Evolutionary conservation across 2,113 vertebrate species (phyloP), one percentile per base, ranked within the genome.

Genomic region (Salvator merianae): DNA sequence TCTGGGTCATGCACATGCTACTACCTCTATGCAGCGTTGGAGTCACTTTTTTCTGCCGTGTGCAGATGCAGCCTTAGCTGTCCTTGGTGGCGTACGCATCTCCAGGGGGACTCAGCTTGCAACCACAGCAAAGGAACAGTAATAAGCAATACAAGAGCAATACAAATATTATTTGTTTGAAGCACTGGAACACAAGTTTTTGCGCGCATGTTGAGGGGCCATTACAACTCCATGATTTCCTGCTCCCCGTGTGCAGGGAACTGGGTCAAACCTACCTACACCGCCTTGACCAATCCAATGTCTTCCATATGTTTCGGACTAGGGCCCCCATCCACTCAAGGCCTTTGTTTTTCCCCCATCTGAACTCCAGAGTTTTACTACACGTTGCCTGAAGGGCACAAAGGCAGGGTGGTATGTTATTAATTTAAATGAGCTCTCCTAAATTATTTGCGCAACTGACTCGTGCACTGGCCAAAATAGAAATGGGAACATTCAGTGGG

Each of bases 1-100:
- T n/a, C n/a, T n/a, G n/a, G n/a, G n/a, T n/a, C n/a, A n/a, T n/a
- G n/a, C n/a, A n/a, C n/a, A n/a, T n/a, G n/a, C n/a, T n/a, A n/a
- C n/a, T n/a, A n/a, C n/a, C n/a, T n/a, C n/a, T n/a, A n/a, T n/a
- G n/a, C n/a, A n/a, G n/a, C n/a, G n/a, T n/a, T n/a, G n/a, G n/a
- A n/a, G n/a, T n/a, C n/a, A n/a, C n/a, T n/a, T n/a, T n/a, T n/a
- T n/a, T n/a, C n/a, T n/a, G n/a, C n/a, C n/a, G n/a, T n/a, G n/a
- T n/a, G n/a, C n/a, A n/a, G n/a, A n/a, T n/a, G n/a, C n/a, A 0
- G 5, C 40, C 1, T 7, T 65, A 1, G 0, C 18, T 10, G 8
- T 36, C 72, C 50, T 68, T 9, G 0, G 66, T 73, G 74, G 77
- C 3, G 13, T 10, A 1, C 66, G 47, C 88, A 71, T 26, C 63